A percentile compares a stretch with the other conserved stretches of the same genome.
These are phyloP conservation scores for Centropus unirufus DNA, from an alignment of 2,113 vertebrate genomes.

Conservation along the genomic window DNA sequence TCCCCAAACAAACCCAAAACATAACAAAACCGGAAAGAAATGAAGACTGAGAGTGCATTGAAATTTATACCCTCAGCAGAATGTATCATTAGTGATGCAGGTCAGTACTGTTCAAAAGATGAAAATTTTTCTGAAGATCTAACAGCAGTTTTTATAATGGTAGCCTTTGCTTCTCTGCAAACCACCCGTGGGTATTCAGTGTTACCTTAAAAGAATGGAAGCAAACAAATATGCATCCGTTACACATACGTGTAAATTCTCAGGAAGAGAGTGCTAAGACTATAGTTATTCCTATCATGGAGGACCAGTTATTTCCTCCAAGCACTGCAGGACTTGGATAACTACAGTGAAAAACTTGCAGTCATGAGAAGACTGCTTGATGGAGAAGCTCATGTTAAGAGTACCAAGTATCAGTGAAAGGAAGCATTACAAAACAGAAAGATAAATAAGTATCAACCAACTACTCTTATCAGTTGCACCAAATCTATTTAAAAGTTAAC, in stretches of 20 bases:
- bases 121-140: not conserved
- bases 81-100: not conserved
- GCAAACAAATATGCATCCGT: fast-evolving
- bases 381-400: not conserved
- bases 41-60: not conserved
- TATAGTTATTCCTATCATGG: not conserved
- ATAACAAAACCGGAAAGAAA: not conserved
- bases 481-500: not conserved
- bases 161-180: not conserved
- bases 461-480: not conserved
- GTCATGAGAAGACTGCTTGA: not conserved
- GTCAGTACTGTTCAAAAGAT: not conserved
- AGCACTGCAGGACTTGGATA: not conserved
- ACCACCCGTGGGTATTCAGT: fast-evolving
- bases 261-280: not conserved
- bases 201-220: not conserved
- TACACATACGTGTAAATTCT: not conserved
- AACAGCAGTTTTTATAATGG: not conserved
- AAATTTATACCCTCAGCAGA: not conserved
- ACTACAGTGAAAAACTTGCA: not conserved
- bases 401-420: not conserved
- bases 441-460: not conserved
- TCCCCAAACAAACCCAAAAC: not conserved
- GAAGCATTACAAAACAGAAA: not conserved
- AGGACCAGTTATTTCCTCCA: not conserved